Base-by-base conservation (phyloP, 2,888 invertebrate species). In the Caenorhabditis wallacei region DNA sequence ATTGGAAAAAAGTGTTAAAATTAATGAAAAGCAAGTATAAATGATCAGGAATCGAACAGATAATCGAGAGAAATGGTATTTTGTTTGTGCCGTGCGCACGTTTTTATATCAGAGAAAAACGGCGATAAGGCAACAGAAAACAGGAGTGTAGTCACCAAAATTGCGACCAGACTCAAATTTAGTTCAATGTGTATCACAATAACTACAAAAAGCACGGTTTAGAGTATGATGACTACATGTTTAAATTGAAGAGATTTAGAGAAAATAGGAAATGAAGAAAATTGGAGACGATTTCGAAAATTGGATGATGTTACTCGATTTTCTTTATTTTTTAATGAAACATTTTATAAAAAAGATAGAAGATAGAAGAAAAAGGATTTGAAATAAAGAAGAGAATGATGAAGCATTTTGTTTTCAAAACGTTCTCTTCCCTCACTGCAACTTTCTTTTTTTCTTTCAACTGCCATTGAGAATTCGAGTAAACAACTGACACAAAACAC, bases 71-170 rank as follows among this genome's bases (percentile, higher is more conserved):
- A 48, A 48, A 26, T 63, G 30, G 53, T 26, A 37, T 54, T 64
- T 46, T 74, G 64, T 74, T 74, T 74, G 64, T 54, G 75, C 46
- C 56, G 56, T 75, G 37, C 68, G 53, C 68, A 37, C 68, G 68
- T 48, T 75, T 68, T 68, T 76, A 76, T 76, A 76, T 57, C 16
- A 40, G 48, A 43, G 43, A 43, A 16, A 10, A 51, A 40, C 46
- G 76, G 51, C 46, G 76, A 76, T 68, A 76, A 76, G 68, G 20
- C 53, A 76, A 75, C 59, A 66, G 56, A 68, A 74, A 74, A 74
- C 64, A 76, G 35, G 35, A 64, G 57, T 61, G 76, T 76, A 76
- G 76, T 53, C 64, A 35, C 13, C 18, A 43, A 11, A 18, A 40
- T 24, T 37, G 26, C 16, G 37, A 24, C 20, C 70, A 37, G 48